Percentiles rank a stretch among this genome's conserved stretches.
Conservation (phyloP, 2,888 invertebrate species). For the Hypomecis atomaria region DNA sequence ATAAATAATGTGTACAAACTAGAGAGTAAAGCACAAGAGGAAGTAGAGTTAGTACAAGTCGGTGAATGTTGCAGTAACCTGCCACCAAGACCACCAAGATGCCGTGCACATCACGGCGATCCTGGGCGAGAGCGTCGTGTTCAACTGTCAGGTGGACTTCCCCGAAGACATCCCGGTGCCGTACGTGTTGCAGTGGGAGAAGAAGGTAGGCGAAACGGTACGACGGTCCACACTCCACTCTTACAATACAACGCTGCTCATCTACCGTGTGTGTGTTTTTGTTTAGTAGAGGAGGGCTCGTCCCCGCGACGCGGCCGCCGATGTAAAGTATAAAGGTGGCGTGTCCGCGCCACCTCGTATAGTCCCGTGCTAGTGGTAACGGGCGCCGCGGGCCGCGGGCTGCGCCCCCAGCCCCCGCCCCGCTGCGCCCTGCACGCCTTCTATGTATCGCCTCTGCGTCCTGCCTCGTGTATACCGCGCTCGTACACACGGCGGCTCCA, state of each 20-base stretch:
- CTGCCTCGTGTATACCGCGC: slow-evolving; percentile 72
- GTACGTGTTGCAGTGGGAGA: slow-evolving; percentile 99
- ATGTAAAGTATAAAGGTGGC: slow-evolving; percentile 78
- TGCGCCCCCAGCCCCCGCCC: slow-evolving; percentile 67
- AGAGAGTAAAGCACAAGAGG: no score
- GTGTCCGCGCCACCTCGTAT: slow-evolving; percentile 72
- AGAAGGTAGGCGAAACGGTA: slow-evolving; percentile 99
- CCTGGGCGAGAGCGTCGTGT: slow-evolving; percentile 98
- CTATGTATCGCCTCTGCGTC: slow-evolving; percentile 78
- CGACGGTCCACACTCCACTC: slow-evolving; percentile 87
- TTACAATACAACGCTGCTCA: slow-evolving; percentile 84
- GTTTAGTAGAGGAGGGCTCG: slow-evolving; percentile 84
- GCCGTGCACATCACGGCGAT: slow-evolving; percentile 98
- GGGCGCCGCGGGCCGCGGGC: slow-evolving; percentile 74
- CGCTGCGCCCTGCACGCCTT: slow-evolving; percentile 73
- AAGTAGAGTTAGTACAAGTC: neutral
- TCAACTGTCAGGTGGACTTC: slow-evolving; percentile 99
- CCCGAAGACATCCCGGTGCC: slow-evolving; percentile 97
- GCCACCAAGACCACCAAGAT: slow-evolving; percentile 95
- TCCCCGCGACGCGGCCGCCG: slow-evolving; percentile 78
- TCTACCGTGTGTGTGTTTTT: slow-evolving; percentile 84
- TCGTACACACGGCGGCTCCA: slow-evolving; percentile 66
- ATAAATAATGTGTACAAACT: no score
- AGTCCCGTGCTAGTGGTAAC: slow-evolving; percentile 76
- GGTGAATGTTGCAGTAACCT: slow-evolving; percentile 83